Evolutionary conservation across 2,888 invertebrate genomes (phyloP).

Genomic region (Leptinotarsa tumamoca): DNA sequence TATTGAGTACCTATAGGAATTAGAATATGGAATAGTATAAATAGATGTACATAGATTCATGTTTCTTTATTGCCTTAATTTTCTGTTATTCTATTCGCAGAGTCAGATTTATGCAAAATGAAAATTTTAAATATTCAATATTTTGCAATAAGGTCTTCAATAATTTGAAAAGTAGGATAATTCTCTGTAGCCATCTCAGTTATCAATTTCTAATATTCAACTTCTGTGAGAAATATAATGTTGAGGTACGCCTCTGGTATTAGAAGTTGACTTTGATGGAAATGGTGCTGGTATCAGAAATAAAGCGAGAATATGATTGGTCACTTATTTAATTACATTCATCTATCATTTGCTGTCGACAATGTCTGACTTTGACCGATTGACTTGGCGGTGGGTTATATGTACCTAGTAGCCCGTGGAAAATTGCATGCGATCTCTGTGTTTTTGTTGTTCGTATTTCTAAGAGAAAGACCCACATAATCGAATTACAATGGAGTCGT

Average conservation of each 20-base stretch:
- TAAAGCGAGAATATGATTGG: conserved; percentile 66
- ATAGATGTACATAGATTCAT: too few relatives aligned
- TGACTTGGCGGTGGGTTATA: conserved; percentile 44
- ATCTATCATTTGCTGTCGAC: conserved; percentile 66
- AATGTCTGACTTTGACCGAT: conserved; percentile 65
- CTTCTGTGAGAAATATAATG: not conserved
- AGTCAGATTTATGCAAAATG: too few relatives aligned
- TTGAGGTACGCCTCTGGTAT: conserved; percentile 44
- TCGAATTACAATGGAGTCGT: not conserved
- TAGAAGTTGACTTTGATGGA: conserved; percentile 57
- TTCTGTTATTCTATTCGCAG: too few relatives aligned
- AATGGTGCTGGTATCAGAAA: conserved; percentile 59
- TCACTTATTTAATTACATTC: conserved; percentile 67
- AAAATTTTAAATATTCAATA: too few relatives aligned
- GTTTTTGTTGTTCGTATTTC: conserved; percentile 11
- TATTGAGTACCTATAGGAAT: too few relatives aligned
- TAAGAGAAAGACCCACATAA: conserved; percentile 7
- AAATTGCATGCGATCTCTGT: conserved; percentile 39
- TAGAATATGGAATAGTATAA: too few relatives aligned
- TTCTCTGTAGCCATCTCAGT: not conserved
- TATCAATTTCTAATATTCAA: too few relatives aligned
- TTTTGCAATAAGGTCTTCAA: too few relatives aligned
- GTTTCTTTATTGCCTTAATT: too few relatives aligned
- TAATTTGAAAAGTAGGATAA: too few relatives aligned
- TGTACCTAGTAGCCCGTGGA: conserved; percentile 30